These are phyloP conservation scores for Anthophora plumipes DNA, from an alignment of 2,888 invertebrate genomes.

Conservation along the genomic window DNA sequence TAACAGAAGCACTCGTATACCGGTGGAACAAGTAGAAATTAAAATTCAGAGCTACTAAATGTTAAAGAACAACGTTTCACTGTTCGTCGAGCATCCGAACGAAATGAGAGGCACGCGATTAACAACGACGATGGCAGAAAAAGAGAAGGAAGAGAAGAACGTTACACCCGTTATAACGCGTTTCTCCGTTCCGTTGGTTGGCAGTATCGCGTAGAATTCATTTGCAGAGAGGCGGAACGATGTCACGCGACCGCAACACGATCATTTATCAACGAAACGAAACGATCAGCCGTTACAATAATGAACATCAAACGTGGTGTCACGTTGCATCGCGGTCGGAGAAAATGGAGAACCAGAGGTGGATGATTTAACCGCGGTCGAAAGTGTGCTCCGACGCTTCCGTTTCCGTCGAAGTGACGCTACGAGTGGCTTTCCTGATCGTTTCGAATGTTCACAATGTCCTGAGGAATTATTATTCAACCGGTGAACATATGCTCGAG, in stretches of 20 bases:
- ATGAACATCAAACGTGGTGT: conserved; percentile 31
- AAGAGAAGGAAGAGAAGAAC: no score
- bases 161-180: neutral
- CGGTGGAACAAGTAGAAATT: conserved; percentile 13
- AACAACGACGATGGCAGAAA: neutral
- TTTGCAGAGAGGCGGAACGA: neutral
- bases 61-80: conserved; percentile 16
- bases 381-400: conserved; percentile 54
- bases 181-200: neutral
- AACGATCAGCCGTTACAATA: conserved; percentile 33
- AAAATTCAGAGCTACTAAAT: conserved; percentile 39
- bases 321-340: conserved; percentile 8
- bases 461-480: neutral
- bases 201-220: neutral
- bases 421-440: conserved; percentile 14
- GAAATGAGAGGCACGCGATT: conserved; percentile 24
- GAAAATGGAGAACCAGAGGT: neutral
- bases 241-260: neutral
- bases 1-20: neutral
- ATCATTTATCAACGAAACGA: conserved; percentile 42
- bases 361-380: conserved; percentile 63
- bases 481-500: neutral
- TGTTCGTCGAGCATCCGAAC: neutral
- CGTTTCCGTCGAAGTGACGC: conserved; percentile 34
- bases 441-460: neutral